A percentile compares a stretch with the other conserved stretches of the same genome.
Evolutionary conservation across 2,113 vertebrate genomes (phyloP).

Genomic region (Erythrocebus patas): DNA sequence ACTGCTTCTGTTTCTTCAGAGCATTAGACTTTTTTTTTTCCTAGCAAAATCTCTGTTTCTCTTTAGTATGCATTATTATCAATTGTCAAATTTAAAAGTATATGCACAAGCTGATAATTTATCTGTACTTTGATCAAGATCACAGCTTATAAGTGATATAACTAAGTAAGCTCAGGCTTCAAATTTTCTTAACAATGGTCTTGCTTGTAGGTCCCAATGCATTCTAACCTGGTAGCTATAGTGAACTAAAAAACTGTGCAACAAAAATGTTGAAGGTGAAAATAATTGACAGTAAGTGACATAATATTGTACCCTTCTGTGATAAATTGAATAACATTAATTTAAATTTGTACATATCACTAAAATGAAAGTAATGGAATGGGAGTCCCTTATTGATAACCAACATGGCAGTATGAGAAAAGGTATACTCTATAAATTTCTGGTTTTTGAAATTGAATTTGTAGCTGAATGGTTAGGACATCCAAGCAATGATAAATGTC

Average conservation of each 20-base stretch:
- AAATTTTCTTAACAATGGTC: not conserved
- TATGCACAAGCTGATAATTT: not conserved
- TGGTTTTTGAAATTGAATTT: not conserved
- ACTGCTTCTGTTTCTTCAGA: not conserved
- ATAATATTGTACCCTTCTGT: not conserved
- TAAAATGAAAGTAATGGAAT: not conserved
- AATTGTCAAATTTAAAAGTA: not conserved
- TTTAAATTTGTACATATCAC: not conserved
- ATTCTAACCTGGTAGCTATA: not conserved
- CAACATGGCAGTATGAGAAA: not conserved
- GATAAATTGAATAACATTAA: not conserved
- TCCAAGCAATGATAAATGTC: not conserved
- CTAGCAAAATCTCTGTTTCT: not conserved
- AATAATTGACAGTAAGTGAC: not conserved
- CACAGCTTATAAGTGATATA: not conserved
- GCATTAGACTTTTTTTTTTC: not conserved
- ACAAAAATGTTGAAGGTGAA: not conserved
- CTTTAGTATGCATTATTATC: not conserved
- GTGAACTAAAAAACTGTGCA: not conserved
- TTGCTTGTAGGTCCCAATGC: not conserved
- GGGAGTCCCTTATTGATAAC: not conserved
- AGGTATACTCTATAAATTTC: not conserved
- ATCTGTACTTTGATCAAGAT: not conserved
- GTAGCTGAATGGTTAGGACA: not conserved
- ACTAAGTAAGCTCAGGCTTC: not conserved